Conservation (phyloP, 2,113 vertebrate genomes). For the Conger conger region DNA sequence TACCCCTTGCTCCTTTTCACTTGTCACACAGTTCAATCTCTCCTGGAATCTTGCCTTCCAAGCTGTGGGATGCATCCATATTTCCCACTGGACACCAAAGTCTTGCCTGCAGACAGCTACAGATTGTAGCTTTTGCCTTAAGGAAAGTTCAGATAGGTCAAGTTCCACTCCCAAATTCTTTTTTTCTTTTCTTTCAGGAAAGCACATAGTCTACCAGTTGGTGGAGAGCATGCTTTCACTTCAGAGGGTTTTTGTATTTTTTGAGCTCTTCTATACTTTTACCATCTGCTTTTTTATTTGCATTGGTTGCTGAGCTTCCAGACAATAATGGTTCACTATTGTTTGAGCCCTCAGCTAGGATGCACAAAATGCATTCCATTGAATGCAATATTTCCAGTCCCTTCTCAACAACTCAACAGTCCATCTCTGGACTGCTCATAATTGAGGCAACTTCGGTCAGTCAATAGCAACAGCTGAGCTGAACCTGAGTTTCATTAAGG, state of each 20-base stretch:
- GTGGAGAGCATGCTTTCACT: neutral
- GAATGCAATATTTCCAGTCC: constrained; percentile 13
- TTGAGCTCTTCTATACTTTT: neutral
- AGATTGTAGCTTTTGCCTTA: neutral
- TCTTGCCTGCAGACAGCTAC: neutral
- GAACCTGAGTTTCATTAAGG: neutral
- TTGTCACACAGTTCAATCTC: neutral
- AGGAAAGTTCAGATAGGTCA: neutral
- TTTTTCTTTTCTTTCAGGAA: neutral
- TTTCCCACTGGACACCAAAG: neutral
- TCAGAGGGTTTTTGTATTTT: neutral
- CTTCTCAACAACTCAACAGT: neutral
- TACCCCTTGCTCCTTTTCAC: neutral
- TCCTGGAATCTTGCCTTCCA: neutral
- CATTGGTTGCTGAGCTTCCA: constrained; percentile 33
- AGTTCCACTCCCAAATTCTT: neutral
- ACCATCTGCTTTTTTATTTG: neutral
- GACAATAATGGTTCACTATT: constrained; percentile 52
- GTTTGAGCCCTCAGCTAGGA: constrained; percentile 33
- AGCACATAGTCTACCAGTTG: neutral
- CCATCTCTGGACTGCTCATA: neutral
- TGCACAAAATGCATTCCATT: constrained; percentile 46
- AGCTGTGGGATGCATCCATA: neutral
- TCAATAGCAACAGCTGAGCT: neutral
- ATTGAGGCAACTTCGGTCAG: neutral